A percentile compares a stretch with the other conserved stretches of the same genome.
Conservation (phyloP, 2,888 invertebrate genomes). For the Drosophila heteroneura region DNA sequence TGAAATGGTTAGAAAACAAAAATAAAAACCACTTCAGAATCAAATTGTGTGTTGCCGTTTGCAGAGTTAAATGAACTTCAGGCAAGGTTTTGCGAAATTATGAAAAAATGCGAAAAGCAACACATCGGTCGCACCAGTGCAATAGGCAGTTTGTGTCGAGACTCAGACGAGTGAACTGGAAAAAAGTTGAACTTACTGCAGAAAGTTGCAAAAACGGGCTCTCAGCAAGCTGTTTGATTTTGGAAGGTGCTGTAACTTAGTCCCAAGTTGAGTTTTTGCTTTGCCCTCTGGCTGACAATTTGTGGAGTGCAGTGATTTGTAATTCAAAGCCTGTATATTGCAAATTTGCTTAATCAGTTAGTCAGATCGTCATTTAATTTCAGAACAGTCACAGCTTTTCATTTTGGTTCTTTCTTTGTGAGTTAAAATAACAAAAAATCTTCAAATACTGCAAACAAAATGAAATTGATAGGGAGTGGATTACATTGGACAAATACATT, state of each 20-base stretch:
- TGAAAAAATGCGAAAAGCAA: conserved; percentile 62
- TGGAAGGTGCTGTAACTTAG: conserved; percentile 29
- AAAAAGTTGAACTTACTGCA: conserved; percentile 36
- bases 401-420: background rate
- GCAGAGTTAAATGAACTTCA: conserved; percentile 48
- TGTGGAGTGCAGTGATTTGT: conserved; percentile 40
- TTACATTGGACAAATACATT: background rate
- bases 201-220: conserved; percentile 18
- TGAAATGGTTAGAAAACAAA: conserved; percentile 16
- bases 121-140: conserved; percentile 24
- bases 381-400: background rate
- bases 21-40: conserved; percentile 17
- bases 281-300: conserved; percentile 20
- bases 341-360: conserved; percentile 3
- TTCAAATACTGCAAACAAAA: background rate
- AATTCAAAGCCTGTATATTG: conserved; percentile 31
- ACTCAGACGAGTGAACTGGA: background rate
- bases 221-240: conserved; percentile 5
- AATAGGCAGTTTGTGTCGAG: conserved; percentile 25
- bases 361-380: background rate
- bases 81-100: conserved; percentile 56
- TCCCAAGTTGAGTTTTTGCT: conserved; percentile 9
- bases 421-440: background rate
- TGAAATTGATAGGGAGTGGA: background rate
- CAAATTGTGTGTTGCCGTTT: conserved; percentile 59